Evolutionary conservation across 2,888 invertebrate species (phyloP).

Genomic region (Diarsia mendica): DNA sequence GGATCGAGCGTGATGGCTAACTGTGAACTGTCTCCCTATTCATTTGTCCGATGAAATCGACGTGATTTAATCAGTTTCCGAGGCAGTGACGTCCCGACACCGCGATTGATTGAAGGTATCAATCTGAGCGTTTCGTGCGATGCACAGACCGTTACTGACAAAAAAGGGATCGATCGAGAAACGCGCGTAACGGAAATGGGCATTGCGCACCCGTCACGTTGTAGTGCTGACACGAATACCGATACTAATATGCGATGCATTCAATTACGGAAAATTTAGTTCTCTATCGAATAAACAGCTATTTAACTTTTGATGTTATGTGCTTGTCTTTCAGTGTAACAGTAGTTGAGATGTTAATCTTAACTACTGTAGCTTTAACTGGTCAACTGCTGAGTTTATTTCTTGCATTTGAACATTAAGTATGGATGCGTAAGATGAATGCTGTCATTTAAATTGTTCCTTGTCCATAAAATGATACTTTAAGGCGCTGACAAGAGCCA

Average conservation of each 20-base stretch:
- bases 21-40: constrained; percentile 80
- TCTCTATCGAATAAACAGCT: constrained; percentile 61
- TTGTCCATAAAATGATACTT: constrained; percentile 36
- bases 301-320: constrained; percentile 60
- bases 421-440: constrained; percentile 46
- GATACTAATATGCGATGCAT: constrained; percentile 82
- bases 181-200: constrained; percentile 88
- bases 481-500: too few species aligned
- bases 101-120: constrained; percentile 88
- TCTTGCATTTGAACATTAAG: constrained; percentile 49
- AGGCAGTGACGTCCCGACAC: constrained; percentile 84
- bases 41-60: constrained; percentile 86
- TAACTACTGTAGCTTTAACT: constrained; percentile 53
- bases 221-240: constrained; percentile 86
- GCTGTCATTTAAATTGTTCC: constrained; percentile 25
- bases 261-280: constrained; percentile 77
- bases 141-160: constrained; percentile 87
- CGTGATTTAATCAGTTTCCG: constrained; percentile 88
- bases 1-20: constrained; percentile 84
- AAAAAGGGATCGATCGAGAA: constrained; percentile 88
- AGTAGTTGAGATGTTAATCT: constrained; percentile 63
- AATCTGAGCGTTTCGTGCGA: constrained; percentile 87
- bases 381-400: constrained; percentile 43
- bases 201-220: constrained; percentile 85
- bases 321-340: constrained; percentile 52